phyloP scores from a whole-genome alignment of 1,140 invertebrate genomes.

The Pygmarrhopalites habei region DNA sequence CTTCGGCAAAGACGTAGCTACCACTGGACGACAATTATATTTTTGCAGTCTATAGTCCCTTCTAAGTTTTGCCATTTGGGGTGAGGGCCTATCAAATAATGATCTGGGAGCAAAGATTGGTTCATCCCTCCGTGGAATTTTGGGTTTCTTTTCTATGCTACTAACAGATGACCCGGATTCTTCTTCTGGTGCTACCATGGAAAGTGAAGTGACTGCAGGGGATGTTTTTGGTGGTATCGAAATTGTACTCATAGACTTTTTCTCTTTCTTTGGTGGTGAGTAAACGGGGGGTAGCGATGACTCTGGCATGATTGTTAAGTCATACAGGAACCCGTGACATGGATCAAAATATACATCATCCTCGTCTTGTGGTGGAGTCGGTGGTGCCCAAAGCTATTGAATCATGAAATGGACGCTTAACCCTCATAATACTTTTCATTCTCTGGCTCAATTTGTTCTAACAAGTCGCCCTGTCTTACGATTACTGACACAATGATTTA shows the following conservation, averaged over 20 bases:
- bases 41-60: constrained; percentile 69
- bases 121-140: constrained; percentile 61
- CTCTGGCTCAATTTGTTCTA: no score
- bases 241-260: background rate
- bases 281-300: constrained; percentile 76
- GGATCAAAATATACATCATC: constrained; percentile 86
- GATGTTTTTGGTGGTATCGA: no score
- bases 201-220: no score
- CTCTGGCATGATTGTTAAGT: constrained; percentile 71
- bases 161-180: no score
- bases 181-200: no score
- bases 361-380: constrained; percentile 84
- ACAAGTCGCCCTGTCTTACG: no score
- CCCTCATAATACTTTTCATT: no score
- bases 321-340: constrained; percentile 75
- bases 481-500: no score
- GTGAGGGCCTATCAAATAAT: constrained; percentile 76
- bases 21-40: constrained; percentile 54
- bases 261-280: constrained; percentile 1
- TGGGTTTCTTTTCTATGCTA: constrained; percentile 42
- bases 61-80: constrained; percentile 66
- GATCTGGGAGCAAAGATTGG: constrained; percentile 70
- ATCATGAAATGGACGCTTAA: no score
- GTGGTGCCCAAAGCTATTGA: constrained; percentile 84
- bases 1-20: constrained; percentile 13